A percentile compares a stretch with the other conserved stretches of the same genome.
Evolutionary conservation across 2,113 vertebrate species (phyloP).

Genomic region (zebrafish (Danio rerio)): GRCz12tu NC_133199.1:7644001-7644500

Average conservation of each 20-base stretch:
- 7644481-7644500: slow-evolving; percentile 46
- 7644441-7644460: slow-evolving; percentile 4
- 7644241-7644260: not conserved
- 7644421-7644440: slow-evolving; percentile 38
- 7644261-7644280: not conserved
- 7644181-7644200: slow-evolving; percentile 10
- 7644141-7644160: slow-evolving; percentile 33
- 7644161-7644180: slow-evolving; percentile 6
- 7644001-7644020: slow-evolving; percentile 28
- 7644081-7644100: slow-evolving; percentile 7
- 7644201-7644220: not conserved
- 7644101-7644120: slow-evolving; percentile 32
- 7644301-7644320: not conserved
- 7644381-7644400: slow-evolving; percentile 53
- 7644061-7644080: slow-evolving; percentile 43
- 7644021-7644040: slow-evolving; percentile 34
- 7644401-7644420: slow-evolving; percentile 46
- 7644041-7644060: slow-evolving; percentile 48
- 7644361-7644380: slow-evolving; percentile 48
- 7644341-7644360: slow-evolving; percentile 5
- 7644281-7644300: slow-evolving; percentile 16
- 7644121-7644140: slow-evolving; percentile 19
- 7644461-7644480: slow-evolving; percentile 21
- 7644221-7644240: not conserved
- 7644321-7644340: not conserved